Percentiles rank a stretch among this genome's conserved stretches.
Conservation (phyloP, 2,797 vertebrate species). For the Perodicticus potto region DNA sequence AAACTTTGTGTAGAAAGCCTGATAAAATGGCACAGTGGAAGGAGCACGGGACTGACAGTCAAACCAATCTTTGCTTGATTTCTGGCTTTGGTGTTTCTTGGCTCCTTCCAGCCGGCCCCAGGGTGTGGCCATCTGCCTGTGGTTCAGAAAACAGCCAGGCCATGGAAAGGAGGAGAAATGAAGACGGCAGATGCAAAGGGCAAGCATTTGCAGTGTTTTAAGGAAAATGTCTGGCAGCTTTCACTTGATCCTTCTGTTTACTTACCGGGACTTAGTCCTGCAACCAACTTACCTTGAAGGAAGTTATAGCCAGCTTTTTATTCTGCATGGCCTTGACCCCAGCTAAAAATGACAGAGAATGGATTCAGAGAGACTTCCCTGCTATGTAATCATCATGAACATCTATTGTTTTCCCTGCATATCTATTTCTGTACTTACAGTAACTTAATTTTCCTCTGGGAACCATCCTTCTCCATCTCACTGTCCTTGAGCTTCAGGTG, state of each 20-base stretch:
- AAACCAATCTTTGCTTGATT: conserved; percentile 15
- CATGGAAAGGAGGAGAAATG: background rate
- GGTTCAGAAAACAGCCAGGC: background rate
- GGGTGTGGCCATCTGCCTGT: background rate
- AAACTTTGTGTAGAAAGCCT: background rate
- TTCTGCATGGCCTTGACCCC: background rate
- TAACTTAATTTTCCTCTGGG: background rate
- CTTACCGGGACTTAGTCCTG: background rate
- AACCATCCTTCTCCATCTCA: background rate
- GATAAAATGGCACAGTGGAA: background rate
- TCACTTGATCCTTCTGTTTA: background rate
- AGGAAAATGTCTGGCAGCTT: background rate
- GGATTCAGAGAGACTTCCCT: background rate
- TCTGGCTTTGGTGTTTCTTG: conserved; percentile 23
- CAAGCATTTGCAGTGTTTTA: background rate
- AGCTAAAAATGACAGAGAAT: background rate
- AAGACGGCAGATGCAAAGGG: background rate
- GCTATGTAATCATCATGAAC: background rate
- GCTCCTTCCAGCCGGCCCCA: background rate
- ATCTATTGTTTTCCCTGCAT: background rate
- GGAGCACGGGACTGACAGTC: background rate
- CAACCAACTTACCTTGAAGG: background rate
- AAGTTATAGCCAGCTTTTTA: background rate
- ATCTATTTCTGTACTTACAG: background rate
- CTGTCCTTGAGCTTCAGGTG: background rate